Evolutionary conservation across 2,113 vertebrate species (phyloP), one percentile per base, ranked within the genome.

Genomic region (Petrocephalus microphthalmus): DNA sequence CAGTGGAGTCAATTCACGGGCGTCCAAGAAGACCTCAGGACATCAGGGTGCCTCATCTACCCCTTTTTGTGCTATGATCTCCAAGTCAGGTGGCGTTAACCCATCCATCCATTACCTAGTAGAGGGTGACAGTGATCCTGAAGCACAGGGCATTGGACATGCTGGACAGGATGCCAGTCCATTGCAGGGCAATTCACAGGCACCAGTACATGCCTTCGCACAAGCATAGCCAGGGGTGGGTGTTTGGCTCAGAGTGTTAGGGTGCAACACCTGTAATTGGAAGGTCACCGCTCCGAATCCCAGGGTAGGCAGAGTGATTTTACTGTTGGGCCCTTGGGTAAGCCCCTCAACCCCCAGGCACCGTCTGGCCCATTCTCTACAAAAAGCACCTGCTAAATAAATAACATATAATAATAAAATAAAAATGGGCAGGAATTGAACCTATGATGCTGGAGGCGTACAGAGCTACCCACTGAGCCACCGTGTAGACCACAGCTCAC

Each of bases 1-100:
- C 83, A 71, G 83, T 60, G 87, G 85, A 83, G 83, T 56, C 33
- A 89, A 83, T 84, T 88, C 42, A 71, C 33, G 20, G 84, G 11
- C 42, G 37, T 82, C 71, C 11, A 49, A 78, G 81, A 60, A 67
- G 8, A 25, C 29, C 29, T 49, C 54, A 47, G 22, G 74, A 71
- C 88, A 20, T 37, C 49, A 49, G 17, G 2, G 11, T 53, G 3
- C 51, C 37, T 19, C 51, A 42, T 42, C 42, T 33, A 42, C 5
- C 15, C 33, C 15, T 78, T 42, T 42, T 78, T 42, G 17, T 74
- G 29, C 11, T 74, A 37, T 33, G 60, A n/a, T 56, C 89, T 89
- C 60, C 60, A 89, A 22, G 74, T 13, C 67, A 71, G 71, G 60
- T 53, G 5, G 54, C 47, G 2, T 33, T 42, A 78, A 42, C 6